These are phyloP conservation scores for Staurois parvus DNA, from an alignment of 2,797 vertebrate species.

Conservation along the genomic window DNA sequence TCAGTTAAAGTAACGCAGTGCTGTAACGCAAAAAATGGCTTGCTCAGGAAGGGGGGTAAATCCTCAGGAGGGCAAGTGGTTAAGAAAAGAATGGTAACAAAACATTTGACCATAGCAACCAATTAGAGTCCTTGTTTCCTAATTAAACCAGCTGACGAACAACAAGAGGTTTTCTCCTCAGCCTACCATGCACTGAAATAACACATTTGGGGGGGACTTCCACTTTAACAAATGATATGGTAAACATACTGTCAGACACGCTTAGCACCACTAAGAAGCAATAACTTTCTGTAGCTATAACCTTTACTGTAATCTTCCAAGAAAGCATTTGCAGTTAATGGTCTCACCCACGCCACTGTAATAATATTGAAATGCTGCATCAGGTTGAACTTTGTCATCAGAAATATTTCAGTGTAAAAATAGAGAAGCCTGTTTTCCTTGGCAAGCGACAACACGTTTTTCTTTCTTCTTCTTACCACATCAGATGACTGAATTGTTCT, in stretches of 20 bases:
- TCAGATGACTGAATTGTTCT: conserved; percentile 51
- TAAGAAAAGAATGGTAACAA: no score
- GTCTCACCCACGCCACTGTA: conserved; percentile 56
- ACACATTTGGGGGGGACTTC: not conserved
- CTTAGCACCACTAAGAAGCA: conserved; percentile 18
- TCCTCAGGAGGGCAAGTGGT: no score
- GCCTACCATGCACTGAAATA: no score
- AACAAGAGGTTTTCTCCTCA: no score
- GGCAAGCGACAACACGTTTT: conserved; percentile 42
- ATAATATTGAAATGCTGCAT: conserved; percentile 61
- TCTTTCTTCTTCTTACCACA: conserved; percentile 42
- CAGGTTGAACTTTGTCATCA: conserved; percentile 58
- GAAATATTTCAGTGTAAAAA: conserved; percentile 57
- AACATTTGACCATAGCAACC: no score
- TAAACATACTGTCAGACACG: not conserved
- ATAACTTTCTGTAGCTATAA: conserved; percentile 26
- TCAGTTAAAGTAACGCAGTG: no score
- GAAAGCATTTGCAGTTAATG: conserved; percentile 45
- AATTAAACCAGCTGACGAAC: no score
- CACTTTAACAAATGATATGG: not conserved
- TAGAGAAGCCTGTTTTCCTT: conserved; percentile 54
- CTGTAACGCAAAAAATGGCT: no score
- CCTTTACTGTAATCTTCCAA: conserved; percentile 48
- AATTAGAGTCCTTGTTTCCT: no score
- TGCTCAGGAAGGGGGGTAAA: no score